A percentile compares a stretch with the other conserved stretches of the same genome.
These are phyloP conservation scores for Coreius guichenoti DNA, from an alignment of 2,797 vertebrate species.

Conservation along the genomic window DNA sequence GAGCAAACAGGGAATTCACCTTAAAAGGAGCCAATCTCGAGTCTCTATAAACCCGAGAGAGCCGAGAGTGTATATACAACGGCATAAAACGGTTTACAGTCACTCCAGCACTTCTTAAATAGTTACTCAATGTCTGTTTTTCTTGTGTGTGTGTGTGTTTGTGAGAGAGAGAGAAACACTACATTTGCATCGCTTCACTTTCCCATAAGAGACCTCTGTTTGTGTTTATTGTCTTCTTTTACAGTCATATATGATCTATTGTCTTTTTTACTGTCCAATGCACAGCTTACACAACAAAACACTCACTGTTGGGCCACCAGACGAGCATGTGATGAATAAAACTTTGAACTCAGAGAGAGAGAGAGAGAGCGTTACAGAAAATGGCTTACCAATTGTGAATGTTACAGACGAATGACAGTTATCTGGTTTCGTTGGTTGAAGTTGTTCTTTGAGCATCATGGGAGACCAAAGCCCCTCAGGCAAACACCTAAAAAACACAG, in stretches of 20 bases:
- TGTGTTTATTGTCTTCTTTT: not conserved
- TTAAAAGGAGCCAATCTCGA: slow-evolving; percentile 64
- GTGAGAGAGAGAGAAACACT: not conserved
- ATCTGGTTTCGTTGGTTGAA: not conserved
- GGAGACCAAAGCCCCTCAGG: not conserved
- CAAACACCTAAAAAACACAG: not conserved
- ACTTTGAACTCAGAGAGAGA: slow-evolving; percentile 35
- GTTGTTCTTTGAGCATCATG: not conserved
- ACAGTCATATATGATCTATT: not conserved
- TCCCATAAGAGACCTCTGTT: not conserved
- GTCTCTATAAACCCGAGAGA: slow-evolving; percentile 53
- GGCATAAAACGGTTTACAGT: slow-evolving; percentile 29
- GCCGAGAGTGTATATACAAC: slow-evolving; percentile 32
- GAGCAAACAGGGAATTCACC: slow-evolving; percentile 61
- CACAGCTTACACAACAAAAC: slow-evolving; percentile 2
- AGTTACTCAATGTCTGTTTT: slow-evolving; percentile 19
- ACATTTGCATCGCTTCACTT: not conserved
- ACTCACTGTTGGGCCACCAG: not conserved
- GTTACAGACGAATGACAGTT: not conserved
- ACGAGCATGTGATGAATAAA: slow-evolving; percentile 32
- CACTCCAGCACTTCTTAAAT: slow-evolving; percentile 32
- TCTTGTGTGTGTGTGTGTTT: not conserved
- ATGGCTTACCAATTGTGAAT: not conserved
- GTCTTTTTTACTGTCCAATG: slow-evolving; percentile 10
- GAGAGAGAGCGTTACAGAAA: not conserved